These are phyloP conservation scores for Idaea dimidiata DNA, from an alignment of 2,888 invertebrate genomes.

Conservation along the genomic window DNA sequence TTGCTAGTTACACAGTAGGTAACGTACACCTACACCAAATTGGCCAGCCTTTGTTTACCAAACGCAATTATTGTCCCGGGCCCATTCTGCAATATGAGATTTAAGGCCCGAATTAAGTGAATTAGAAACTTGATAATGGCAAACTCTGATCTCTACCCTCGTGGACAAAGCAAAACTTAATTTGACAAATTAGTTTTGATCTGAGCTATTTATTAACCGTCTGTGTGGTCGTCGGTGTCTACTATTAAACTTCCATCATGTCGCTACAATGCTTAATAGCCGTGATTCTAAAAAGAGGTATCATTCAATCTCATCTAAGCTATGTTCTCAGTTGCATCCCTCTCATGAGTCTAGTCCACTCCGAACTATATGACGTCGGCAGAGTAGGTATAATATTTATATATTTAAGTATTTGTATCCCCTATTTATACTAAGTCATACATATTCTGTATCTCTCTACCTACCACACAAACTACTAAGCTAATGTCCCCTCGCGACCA, in stretches of 20 bases:
- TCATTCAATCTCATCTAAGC: too few species aligned
- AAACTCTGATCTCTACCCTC: constrained; percentile 33
- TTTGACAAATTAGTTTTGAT: neutral
- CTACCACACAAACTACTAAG: too few species aligned
- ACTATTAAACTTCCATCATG: neutral
- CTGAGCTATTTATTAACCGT: neutral
- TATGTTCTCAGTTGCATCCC: too few species aligned
- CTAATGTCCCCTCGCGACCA: too few species aligned
- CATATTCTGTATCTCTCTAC: too few species aligned
- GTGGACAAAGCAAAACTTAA: neutral
- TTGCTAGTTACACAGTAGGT: neutral
- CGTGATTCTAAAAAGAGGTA: too few species aligned
- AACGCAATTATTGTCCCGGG: constrained; percentile 72
- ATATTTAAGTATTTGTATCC: too few species aligned
- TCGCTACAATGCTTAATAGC: too few species aligned
- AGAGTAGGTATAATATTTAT: too few species aligned
- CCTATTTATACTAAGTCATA: too few species aligned
- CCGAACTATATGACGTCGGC: too few species aligned
- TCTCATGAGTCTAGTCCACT: too few species aligned
- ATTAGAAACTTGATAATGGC: constrained; percentile 62
- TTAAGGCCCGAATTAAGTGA: constrained; percentile 76
- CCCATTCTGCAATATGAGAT: constrained; percentile 78
- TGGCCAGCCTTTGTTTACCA: constrained; percentile 56
- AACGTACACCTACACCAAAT: constrained; percentile 17
- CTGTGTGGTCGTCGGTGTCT: neutral